Base-by-base conservation (phyloP, 2,113 vertebrate genomes). In the Nicator chloris region DNA sequence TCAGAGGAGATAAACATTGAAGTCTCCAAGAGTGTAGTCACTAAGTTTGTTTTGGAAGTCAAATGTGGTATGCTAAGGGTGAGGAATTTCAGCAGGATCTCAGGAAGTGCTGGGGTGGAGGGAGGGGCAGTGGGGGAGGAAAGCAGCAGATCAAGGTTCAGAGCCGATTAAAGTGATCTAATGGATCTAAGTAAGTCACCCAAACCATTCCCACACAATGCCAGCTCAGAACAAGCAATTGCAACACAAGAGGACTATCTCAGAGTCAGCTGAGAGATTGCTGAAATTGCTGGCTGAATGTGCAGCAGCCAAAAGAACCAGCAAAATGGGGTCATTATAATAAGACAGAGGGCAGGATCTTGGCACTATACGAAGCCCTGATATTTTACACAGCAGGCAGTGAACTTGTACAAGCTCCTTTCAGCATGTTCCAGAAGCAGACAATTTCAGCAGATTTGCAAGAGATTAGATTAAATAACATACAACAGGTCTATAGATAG, bases 371-470 rank as follows among this genome's bases (percentile, higher is more conserved):
- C 40, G 71, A 69, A 88, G 11, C 10, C 31, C 22, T 61, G 20
- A 17, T 82, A 71, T 61, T 82, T 92, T 92, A 80, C 40, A n/a
- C 19, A 79, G 53, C 35, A 85, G 82, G 22, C 35, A 80, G 44
- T 35, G 28, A 86, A 65, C 39, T 85, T 68, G 20, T 40, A 40
- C 53, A 40, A 60, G 21, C 24, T 82, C 39, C 30, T 61, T 82
- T 35, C n/a, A 40, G 61, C 53, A 18, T 35, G 30, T 82, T 68
- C 53, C 61, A 68, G 61, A 68, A 82, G 39, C 35, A 53, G 53
- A 15, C 53, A 69, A 49, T 82, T 94, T 89, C 39, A 75, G 39
- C 35, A 82, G 47, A 42, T 91, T 91, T 5, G 2, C 56, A 86
- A 84, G 39, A 51, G 59, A 42, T 91, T 85, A 59, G 18, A 72